These are phyloP conservation scores for Heteromyza rotundicornis DNA, from an alignment of 2,888 invertebrate species.

Conservation along the genomic window DNA sequence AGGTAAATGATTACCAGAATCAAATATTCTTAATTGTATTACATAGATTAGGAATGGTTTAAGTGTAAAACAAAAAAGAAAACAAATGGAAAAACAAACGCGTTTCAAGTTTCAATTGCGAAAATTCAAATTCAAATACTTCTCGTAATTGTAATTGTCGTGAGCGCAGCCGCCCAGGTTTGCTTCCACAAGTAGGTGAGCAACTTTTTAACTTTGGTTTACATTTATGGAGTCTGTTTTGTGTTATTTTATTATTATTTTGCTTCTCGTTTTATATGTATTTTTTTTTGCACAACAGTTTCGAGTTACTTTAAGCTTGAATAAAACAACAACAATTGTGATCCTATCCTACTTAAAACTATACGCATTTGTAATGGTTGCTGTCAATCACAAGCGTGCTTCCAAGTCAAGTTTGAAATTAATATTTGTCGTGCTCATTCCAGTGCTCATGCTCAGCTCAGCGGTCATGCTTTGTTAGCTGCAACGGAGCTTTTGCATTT, in stretches of 20 bases:
- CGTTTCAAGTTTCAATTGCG: not conserved
- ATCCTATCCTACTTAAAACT: too few species aligned
- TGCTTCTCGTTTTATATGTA: conserved; percentile 20
- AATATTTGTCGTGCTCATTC: not conserved
- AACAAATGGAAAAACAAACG: too few species aligned
- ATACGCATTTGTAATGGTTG: conserved; percentile 7
- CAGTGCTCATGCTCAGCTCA: conserved; percentile 24
- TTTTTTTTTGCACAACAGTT: too few species aligned
- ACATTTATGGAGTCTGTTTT: conserved; percentile 41
- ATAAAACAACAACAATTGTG: too few species aligned
- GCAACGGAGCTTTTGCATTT: conserved; percentile 47
- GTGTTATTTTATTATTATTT: conserved; percentile 27
- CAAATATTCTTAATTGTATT: not conserved
- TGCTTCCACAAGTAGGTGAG: conserved; percentile 38
- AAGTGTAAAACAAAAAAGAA: not conserved
- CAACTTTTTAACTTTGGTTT: conserved; percentile 55
- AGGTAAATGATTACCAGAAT: conserved; percentile 44
- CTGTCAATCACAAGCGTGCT: conserved; percentile 55
- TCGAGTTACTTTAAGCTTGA: too few species aligned
- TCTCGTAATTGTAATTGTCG: too few species aligned
- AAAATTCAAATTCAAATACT: too few species aligned
- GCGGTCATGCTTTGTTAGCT: conserved; percentile 62
- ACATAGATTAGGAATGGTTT: not conserved
- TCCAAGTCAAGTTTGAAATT: conserved; percentile 42
- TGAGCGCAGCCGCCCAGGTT: too few species aligned